Base-by-base conservation (phyloP, 2,113 vertebrate species). In the Ovis canadensis region DNA sequence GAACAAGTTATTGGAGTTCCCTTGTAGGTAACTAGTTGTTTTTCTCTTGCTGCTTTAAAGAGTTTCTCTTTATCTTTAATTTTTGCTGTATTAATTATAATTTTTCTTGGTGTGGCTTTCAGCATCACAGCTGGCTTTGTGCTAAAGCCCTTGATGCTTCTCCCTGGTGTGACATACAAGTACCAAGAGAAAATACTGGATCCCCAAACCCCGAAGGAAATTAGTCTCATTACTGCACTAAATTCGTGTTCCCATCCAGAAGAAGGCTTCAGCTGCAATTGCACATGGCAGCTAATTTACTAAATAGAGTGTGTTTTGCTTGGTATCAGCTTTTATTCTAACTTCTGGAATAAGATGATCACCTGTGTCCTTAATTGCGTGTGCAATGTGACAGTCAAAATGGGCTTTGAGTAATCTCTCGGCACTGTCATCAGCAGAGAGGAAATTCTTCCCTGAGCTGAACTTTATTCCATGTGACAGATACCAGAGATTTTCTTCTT, bases 171-270 rank as follows among this genome's bases (percentile, higher is more conserved):
- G 83, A 91, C 2, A 1, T 67, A 40, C n/a, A 91, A 45, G 15
- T 57, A 27, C 80, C 62, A 89, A 91, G 88, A 86, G 88, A 86
- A 88, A 87, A 88, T 60, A 23, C 67, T 43, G 78, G 23, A 33
- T 71, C 59, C 71, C 64, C 86, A 83, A 82, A 88, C 50, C 78
- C 64, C 31, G 11, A 82, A 86, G 96, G 96, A 98, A 98, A 93
- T 87, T 48, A 88, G 19, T 59, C 74, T 91, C 96, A 43, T 96
- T 93, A 67, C n/a, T 54, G 60, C 19, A n/a, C 77, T 12, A 40
- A 57, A 84, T 48, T 78, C 67, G 3, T 74, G 78, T 83, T 93
- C 50, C 88, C 62, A 82, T 94, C 81, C 81, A 88, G 92, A 62
- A 95, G 94, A 85, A 77, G 85, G 23, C 81, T 92, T 92, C 60